Evolutionary conservation across 37 sponge, comb jelly and placozoan species (phyloP).

Genomic region (Crambe crambe): DNA sequence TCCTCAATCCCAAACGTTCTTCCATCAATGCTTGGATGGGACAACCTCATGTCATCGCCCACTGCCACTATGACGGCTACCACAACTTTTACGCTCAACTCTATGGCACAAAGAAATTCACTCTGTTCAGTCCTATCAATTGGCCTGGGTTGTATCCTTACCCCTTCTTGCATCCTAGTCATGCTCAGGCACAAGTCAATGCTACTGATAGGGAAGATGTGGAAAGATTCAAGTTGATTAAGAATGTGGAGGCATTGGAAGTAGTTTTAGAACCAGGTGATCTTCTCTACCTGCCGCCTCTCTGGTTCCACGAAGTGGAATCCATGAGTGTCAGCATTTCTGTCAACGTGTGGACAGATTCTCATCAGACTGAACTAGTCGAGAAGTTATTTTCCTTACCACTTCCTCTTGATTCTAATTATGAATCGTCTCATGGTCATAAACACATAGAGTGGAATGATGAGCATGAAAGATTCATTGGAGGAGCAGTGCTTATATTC

Average conservation of each 20-base stretch:
- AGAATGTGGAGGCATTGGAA: constrained; percentile 45
- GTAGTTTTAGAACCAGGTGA: constrained; percentile 80
- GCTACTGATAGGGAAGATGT: constrained; percentile 40
- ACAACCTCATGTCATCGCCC: constrained; percentile 87
- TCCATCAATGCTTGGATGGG: constrained; percentile 93
- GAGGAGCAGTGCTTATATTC: constrained; percentile 26
- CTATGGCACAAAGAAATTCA: constrained; percentile 83
- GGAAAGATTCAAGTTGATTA: constrained; percentile 33
- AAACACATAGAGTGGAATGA: constrained; percentile 19
- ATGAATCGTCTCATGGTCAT: neutral
- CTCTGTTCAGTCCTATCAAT: constrained; percentile 59
- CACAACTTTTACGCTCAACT: constrained; percentile 93
- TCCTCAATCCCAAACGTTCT: constrained; percentile 66
- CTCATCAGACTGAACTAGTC: constrained; percentile 53
- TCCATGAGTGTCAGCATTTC: constrained; percentile 76
- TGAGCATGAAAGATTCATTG: constrained; percentile 9
- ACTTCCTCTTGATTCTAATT: constrained; percentile 26
- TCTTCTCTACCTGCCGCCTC: constrained; percentile 85
- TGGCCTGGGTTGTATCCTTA: constrained; percentile 87
- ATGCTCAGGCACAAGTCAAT: constrained; percentile 91
- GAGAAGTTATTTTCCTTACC: constrained; percentile 46
- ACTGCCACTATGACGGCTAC: constrained; percentile 95
- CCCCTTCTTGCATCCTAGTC: constrained; percentile 92
- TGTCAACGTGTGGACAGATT: constrained; percentile 91
- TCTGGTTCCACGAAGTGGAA: constrained; percentile 93